phyloP scores from a whole-genome alignment of 2,888 invertebrate genomes.

The Himalopsyche japonica region DNA sequence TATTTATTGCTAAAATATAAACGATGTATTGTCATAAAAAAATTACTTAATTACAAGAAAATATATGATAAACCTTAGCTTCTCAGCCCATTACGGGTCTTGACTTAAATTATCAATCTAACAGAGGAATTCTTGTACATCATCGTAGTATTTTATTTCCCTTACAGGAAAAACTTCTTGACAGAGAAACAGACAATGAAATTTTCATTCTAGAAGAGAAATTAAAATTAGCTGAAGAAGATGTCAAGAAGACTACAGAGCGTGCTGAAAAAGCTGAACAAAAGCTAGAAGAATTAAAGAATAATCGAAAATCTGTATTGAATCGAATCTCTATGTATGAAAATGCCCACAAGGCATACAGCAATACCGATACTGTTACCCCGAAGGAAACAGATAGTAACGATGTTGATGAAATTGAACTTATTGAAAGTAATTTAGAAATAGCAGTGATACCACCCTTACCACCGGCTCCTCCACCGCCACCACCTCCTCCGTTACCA shows the following conservation, averaged over 20 bases:
- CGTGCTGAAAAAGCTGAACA: conserved; percentile 64
- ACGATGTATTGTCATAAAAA: too few relatives aligned
- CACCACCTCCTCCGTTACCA: conserved; percentile 45
- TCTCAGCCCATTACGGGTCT: too few relatives aligned
- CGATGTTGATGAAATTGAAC: conserved; percentile 44
- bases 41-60: too few relatives aligned
- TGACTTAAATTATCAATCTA: not conserved
- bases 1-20: too few relatives aligned
- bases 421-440: conserved; percentile 42
- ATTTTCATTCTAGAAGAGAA: conserved; percentile 72
- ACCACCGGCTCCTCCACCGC: conserved; percentile 52
- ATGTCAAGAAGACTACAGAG: conserved; percentile 63
- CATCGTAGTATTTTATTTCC: conserved; percentile 3
- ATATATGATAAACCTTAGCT: too few relatives aligned
- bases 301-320: conserved; percentile 40
- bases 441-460: conserved; percentile 43
- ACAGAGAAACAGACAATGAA: conserved; percentile 68
- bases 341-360: not conserved
- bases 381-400: conserved; percentile 43
- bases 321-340: conserved; percentile 33
- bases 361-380: conserved; percentile 13
- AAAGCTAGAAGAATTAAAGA: conserved; percentile 46
- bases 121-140: too few relatives aligned
- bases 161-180: conserved; percentile 64
- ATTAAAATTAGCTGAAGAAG: conserved; percentile 69